Percentiles rank a stretch among this genome's conserved stretches.
phyloP scores from a whole-genome alignment of 2,888 invertebrate genomes.

The Sinhomidia bicolor region DNA sequence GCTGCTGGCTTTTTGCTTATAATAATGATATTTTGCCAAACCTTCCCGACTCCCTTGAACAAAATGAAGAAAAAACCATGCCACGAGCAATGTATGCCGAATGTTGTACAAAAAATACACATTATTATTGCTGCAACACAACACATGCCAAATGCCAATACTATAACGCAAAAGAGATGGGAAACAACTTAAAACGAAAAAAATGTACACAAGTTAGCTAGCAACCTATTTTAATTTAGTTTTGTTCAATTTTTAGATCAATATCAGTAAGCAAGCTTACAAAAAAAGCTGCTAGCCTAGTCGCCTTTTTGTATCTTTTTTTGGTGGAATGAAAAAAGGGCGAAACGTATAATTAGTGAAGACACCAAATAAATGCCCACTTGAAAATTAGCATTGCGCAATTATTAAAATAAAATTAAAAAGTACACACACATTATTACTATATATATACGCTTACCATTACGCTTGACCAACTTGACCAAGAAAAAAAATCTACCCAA shows the following conservation, averaged over 20 bases:
- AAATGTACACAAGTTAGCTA: neutral
- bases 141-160: neutral
- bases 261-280: constrained; percentile 16
- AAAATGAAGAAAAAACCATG: too few species aligned
- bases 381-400: constrained; percentile 63
- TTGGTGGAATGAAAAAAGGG: constrained; percentile 7
- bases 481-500: neutral
- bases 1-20: neutral
- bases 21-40: constrained; percentile 40
- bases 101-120: constrained; percentile 26
- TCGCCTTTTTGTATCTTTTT: neutral
- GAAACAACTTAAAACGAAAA: neutral
- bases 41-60: constrained; percentile 24
- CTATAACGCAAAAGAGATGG: neutral
- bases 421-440: constrained; percentile 37
- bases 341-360: constrained; percentile 65
- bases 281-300: neutral
- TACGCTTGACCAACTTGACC: neutral
- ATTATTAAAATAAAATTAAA: constrained; percentile 60
- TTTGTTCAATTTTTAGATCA: constrained; percentile 55
- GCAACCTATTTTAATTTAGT: constrained; percentile 53
- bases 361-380: constrained; percentile 63
- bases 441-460: too few species aligned
- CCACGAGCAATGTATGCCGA: constrained; percentile 36
- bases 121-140: neutral